Percentiles rank a stretch among this genome's conserved stretches.
phyloP scores from a whole-genome alignment of 2,797 vertebrate genomes.

The Molossus alvarezi region DNA sequence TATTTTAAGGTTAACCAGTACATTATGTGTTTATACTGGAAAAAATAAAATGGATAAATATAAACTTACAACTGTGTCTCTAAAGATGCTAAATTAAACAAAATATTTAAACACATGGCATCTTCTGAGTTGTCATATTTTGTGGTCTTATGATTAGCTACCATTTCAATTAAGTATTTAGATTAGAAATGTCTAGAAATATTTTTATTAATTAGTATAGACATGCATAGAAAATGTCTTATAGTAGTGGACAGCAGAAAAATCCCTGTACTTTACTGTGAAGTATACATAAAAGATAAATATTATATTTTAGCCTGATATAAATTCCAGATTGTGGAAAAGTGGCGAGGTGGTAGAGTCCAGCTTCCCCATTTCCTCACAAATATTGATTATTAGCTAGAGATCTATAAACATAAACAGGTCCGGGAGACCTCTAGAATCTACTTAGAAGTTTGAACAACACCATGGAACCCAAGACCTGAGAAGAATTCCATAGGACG shows the following conservation, averaged over 20 bases:
- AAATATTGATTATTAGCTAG: not conserved
- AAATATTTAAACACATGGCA: not conserved
- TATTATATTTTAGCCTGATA: not conserved
- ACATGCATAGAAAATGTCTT: not conserved
- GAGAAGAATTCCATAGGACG: not conserved
- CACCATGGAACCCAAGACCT: not conserved
- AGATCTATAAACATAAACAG: not conserved
- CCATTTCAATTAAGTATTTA: conserved; percentile 5
- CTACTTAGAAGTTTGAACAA: not conserved
- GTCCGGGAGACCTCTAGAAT: not conserved
- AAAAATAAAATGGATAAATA: not conserved
- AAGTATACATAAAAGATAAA: not conserved
- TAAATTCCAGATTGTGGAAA: not conserved
- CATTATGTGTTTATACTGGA: not conserved
- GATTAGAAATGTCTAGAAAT: conserved; percentile 15
- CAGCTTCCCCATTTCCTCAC: not conserved
- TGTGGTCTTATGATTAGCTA: not conserved
- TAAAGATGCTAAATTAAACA: not conserved
- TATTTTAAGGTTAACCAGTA: not conserved
- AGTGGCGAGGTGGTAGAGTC: not conserved
- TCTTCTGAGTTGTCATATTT: not conserved
- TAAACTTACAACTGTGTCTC: not conserved
- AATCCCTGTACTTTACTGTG: not conserved
- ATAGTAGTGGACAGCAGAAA: not conserved
- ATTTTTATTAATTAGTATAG: not conserved